Conservation (phyloP, 2,113 vertebrate genomes). For the Pluvialis apricaria region DNA sequence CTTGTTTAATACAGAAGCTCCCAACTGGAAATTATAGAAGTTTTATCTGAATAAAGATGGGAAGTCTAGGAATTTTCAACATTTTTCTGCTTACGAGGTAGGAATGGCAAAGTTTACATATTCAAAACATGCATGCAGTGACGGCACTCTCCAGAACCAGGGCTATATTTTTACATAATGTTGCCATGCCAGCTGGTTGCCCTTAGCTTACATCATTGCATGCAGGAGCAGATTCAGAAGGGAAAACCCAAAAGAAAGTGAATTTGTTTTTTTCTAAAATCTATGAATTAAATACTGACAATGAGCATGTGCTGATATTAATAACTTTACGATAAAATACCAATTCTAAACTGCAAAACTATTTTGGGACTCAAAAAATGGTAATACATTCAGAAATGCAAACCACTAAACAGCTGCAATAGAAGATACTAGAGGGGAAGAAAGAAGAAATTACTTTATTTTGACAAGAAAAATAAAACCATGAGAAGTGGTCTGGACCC, state of each 20-base stretch:
- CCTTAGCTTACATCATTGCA: neutral
- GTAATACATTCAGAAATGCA: neutral
- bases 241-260: neutral
- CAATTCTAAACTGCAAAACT: neutral
- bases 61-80: neutral
- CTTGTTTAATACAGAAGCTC: neutral
- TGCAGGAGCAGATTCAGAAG: neutral
- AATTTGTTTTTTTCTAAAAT: neutral
- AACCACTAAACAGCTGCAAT: neutral
- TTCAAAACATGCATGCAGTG: neutral
- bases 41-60: neutral
- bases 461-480: neutral
- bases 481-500: neutral
- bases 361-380: neutral
- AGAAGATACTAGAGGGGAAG: neutral
- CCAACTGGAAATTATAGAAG: neutral
- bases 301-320: neutral
- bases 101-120: neutral
- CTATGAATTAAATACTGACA: neutral
- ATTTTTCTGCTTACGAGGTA: neutral
- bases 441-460: neutral
- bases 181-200: neutral
- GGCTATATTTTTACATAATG: neutral
- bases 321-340: neutral
- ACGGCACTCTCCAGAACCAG: neutral